Evolutionary conservation across 2,113 vertebrate species (phyloP).

Genomic region (Gila orcuttii): DNA sequence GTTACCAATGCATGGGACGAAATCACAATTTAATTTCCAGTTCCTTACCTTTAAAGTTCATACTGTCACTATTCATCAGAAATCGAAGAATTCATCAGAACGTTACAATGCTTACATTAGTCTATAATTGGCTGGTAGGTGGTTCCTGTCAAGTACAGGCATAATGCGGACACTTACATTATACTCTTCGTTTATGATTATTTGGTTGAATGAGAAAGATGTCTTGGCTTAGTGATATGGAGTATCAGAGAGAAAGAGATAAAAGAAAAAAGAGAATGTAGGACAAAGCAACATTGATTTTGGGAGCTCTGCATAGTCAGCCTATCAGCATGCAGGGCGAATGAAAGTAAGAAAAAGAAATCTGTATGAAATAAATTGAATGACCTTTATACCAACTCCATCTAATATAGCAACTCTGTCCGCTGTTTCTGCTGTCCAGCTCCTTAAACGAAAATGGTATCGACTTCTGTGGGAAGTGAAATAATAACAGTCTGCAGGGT

Average conservation of each 20-base stretch:
- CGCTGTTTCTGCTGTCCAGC: slow-evolving; percentile 11
- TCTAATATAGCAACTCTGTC: slow-evolving; percentile 38
- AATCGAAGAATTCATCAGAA: slow-evolving; percentile 5
- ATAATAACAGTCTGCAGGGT: slow-evolving; percentile 46
- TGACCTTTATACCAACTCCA: slow-evolving; percentile 57
- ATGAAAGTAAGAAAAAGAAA: slow-evolving; percentile 38
- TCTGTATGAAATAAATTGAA: slow-evolving; percentile 50
- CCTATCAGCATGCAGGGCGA: slow-evolving; percentile 44
- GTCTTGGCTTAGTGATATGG: not conserved
- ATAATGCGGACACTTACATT: not conserved
- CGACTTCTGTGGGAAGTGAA: slow-evolving; percentile 38
- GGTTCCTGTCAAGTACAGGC: not conserved
- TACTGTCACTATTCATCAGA: not conserved
- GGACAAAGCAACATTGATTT: slow-evolving; percentile 10
- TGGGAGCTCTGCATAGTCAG: slow-evolving; percentile 5
- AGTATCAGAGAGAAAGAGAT: not conserved
- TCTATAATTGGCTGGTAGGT: not conserved
- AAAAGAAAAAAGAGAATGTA: not conserved
- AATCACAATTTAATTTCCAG: not conserved
- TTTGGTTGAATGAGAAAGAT: not conserved
- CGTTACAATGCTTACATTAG: not conserved
- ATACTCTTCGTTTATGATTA: slow-evolving; percentile 19
- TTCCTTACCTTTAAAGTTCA: not conserved
- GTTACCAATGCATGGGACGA: not conserved
- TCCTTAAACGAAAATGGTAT: slow-evolving; percentile 43